A percentile compares a stretch with the other conserved stretches of the same genome.
phyloP scores from a whole-genome alignment of 2,113 vertebrate species.

The Pantherophis guttatus region DNA sequence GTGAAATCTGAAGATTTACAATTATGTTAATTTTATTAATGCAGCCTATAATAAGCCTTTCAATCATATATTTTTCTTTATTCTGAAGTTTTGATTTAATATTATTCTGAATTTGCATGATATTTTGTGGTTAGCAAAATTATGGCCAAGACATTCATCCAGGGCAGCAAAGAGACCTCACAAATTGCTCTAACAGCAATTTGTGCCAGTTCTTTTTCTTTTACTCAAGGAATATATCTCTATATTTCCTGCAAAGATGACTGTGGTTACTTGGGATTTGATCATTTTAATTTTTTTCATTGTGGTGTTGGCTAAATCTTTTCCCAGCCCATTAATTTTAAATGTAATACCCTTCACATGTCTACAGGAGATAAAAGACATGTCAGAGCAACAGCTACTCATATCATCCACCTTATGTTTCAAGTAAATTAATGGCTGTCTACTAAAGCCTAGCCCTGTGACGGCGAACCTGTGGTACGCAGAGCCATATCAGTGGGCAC shows the following conservation, averaged over 20 bases:
- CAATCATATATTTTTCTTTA: not conserved
- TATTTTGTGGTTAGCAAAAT: not conserved
- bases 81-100: not conserved
- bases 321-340: not conserved
- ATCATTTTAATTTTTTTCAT: not conserved
- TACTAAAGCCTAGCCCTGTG: not conserved
- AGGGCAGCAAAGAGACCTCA: not conserved
- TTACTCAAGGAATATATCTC: not conserved
- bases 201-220: not conserved
- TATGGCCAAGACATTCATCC: not conserved
- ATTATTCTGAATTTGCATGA: not conserved
- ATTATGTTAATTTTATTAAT: not conserved
- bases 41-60: not conserved
- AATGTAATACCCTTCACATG: not conserved
- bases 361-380: not conserved
- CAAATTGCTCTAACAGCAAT: not conserved
- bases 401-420: not conserved
- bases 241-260: not conserved
- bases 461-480: too few relatives aligned
- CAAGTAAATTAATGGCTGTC: not conserved
- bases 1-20: not conserved
- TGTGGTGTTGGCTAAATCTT: not conserved
- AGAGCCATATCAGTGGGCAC: too few relatives aligned
- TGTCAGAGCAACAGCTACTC: not conserved
- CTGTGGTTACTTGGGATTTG: not conserved